These are phyloP conservation scores for Callorhinus ursinus DNA, from an alignment of 2,113 vertebrate species.

Conservation along the genomic window DNA sequence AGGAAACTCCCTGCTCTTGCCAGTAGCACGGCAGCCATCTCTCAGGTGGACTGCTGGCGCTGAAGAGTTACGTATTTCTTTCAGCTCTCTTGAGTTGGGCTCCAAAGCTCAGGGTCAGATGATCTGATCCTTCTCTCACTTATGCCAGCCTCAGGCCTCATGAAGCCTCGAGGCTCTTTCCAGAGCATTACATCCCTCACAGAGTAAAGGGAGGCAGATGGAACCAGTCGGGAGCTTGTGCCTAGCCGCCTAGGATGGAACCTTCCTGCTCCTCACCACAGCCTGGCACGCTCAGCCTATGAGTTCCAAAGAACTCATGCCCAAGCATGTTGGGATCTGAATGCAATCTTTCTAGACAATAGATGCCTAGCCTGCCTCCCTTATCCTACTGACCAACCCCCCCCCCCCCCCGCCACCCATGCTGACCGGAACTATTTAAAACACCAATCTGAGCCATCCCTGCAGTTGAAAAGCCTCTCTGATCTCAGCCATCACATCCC, in stretches of 20 bases:
- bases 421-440: not conserved
- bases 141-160: no score
- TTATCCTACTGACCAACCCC: not conserved
- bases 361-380: not conserved
- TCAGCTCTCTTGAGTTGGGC: not conserved
- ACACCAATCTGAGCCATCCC: not conserved
- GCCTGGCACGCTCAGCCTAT: not conserved
- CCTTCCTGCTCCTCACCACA: not conserved
- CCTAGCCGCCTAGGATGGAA: not conserved
- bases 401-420: no score
- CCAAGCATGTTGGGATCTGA: not conserved
- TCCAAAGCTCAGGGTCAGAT: not conserved
- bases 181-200: not conserved
- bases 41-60: not conserved
- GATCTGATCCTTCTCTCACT: not conserved
- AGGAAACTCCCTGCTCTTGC: not conserved
- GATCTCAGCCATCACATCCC: not conserved
- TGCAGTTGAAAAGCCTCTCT: not conserved
- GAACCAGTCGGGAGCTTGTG: not conserved
- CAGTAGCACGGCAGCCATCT: fast-evolving
- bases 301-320: not conserved
- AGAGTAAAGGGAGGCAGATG: not conserved
- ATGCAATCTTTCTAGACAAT: not conserved
- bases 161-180: not conserved
- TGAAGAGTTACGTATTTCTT: not conserved